A percentile compares a stretch with the other conserved stretches of the same genome.
Evolutionary conservation across 1,140 invertebrate genomes (phyloP).

Genomic region (Drosophila bipectinata): DNA sequence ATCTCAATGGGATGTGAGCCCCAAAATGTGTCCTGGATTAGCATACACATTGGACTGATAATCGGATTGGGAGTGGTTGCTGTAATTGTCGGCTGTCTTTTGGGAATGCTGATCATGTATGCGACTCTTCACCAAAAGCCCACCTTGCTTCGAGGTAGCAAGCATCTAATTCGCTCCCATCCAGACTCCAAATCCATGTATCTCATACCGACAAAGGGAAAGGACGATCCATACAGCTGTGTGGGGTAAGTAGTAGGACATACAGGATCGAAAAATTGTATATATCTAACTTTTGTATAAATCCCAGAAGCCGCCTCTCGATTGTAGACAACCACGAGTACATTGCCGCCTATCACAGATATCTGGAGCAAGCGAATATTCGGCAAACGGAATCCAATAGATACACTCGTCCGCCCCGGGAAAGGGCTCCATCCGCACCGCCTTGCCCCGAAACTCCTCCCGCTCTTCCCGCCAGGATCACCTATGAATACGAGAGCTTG

Average conservation of each 20-base stretch:
- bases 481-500: conserved; percentile 39
- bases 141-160: conserved; percentile 34
- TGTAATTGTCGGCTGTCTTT: conserved; percentile 19
- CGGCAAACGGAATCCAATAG: conserved; percentile 48
- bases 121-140: conserved; percentile 47
- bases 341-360: conserved; percentile 47
- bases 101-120: conserved; percentile 50
- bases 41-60: conserved; percentile 16
- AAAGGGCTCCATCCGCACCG: conserved; percentile 56
- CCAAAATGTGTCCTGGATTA: conserved; percentile 35
- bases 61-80: conserved; percentile 31
- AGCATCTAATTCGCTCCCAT: conserved; percentile 10
- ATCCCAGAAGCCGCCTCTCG: neutral
- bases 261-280: neutral
- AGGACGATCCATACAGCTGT: conserved; percentile 10
- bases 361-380: conserved; percentile 42
- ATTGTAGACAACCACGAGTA: conserved; percentile 46
- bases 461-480: conserved; percentile 11
- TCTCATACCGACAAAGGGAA: conserved; percentile 23
- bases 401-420: conserved; percentile 53
- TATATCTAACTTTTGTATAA: neutral
- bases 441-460: conserved; percentile 10
- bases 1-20: conserved; percentile 24
- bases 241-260: conserved; percentile 7
- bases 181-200: conserved; percentile 34